Evolutionary conservation across 1,140 invertebrate species (phyloP).

Genomic region (Lepidotrigona ventralis): DNA sequence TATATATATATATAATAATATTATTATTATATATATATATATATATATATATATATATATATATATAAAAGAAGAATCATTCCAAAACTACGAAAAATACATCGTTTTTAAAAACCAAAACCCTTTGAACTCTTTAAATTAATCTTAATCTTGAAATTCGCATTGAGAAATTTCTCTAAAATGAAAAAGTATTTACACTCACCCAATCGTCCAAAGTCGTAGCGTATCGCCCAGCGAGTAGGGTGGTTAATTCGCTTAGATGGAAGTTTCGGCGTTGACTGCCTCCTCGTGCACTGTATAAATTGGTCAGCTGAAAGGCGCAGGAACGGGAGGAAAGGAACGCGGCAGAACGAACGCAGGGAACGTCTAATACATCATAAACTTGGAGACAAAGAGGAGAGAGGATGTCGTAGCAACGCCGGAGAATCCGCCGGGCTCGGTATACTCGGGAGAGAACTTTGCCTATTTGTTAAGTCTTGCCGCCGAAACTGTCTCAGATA

Average conservation of each 20-base stretch:
- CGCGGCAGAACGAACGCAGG: constrained; percentile 51
- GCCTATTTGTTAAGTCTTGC: constrained; percentile 80
- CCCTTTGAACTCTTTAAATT: too few species aligned
- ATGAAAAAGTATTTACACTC: not conserved
- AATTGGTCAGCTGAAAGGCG: constrained; percentile 56
- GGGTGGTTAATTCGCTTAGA: constrained; percentile 16
- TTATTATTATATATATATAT: too few species aligned
- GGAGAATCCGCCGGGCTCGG: constrained; percentile 70
- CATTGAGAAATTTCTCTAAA: too few species aligned
- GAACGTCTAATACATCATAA: constrained; percentile 80
- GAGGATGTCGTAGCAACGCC: constrained; percentile 74
- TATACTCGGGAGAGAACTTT: constrained; percentile 76
- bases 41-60: too few species aligned
- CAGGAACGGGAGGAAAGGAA: constrained; percentile 48
- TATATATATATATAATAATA: too few species aligned
- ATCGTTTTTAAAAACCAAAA: too few species aligned
- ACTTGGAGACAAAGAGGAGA: constrained; percentile 78
- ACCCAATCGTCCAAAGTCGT: not conserved
- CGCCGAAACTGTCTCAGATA: constrained; percentile 78
- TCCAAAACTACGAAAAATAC: too few species aligned
- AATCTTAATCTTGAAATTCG: too few species aligned
- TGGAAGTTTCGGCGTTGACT: constrained; percentile 50
- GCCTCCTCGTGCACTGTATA: constrained; percentile 39
- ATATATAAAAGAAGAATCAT: too few species aligned
- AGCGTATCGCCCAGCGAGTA: too few species aligned